A percentile compares a stretch with the other conserved stretches of the same genome.
These are phyloP conservation scores for Andrena dorsata DNA, from an alignment of 2,888 invertebrate genomes.

Conservation along the genomic window DNA sequence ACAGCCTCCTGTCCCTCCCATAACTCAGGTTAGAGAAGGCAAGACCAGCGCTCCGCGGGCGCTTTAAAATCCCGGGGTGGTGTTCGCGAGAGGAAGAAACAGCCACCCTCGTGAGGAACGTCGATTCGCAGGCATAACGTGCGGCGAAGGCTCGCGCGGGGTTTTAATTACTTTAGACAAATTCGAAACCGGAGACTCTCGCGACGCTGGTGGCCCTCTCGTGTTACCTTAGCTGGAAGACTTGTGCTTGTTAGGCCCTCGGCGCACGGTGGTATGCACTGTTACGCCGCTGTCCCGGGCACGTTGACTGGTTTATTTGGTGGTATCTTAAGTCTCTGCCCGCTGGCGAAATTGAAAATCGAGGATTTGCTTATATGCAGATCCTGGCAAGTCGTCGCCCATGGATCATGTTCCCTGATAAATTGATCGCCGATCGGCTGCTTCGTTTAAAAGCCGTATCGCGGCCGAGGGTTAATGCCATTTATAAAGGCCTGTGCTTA, in stretches of 20 bases:
- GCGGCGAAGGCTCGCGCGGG: conserved; percentile 58
- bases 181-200: conserved; percentile 76
- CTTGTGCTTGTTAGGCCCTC: conserved; percentile 62
- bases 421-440: conserved; percentile 26
- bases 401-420: conserved; percentile 35
- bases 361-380: conserved; percentile 32
- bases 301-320: conserved; percentile 66
- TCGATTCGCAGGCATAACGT: conserved; percentile 57
- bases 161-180: conserved; percentile 79
- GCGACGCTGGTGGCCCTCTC: conserved; percentile 78
- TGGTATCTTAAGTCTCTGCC: conserved; percentile 59
- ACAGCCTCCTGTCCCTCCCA: conserved; percentile 9
- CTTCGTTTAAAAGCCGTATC: background rate
- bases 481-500: background rate
- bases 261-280: conserved; percentile 60
- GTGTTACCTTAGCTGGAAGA: conserved; percentile 72
- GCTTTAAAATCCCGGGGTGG: conserved; percentile 29
- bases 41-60: conserved; percentile 15
- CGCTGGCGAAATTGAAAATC: conserved; percentile 60
- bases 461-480: background rate
- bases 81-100: conserved; percentile 26
- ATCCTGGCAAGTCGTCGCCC: conserved; percentile 23
- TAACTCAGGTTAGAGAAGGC: conserved; percentile 44
- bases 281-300: conserved; percentile 52
- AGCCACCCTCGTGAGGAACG: conserved; percentile 54